Conservation (phyloP, 2,888 invertebrate genomes). For the Oligia strigilis region DNA sequence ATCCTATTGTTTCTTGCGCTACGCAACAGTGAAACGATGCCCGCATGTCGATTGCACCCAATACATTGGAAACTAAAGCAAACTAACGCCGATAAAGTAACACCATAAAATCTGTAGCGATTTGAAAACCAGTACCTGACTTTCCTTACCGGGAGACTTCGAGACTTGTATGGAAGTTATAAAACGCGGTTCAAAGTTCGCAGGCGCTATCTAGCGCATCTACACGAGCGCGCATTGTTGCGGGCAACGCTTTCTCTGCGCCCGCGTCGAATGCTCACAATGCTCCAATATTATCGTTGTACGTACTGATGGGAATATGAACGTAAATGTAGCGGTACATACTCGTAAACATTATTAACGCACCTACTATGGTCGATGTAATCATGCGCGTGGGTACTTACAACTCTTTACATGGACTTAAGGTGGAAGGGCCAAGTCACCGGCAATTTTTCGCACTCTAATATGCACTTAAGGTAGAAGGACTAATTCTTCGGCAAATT, state of each 20-base stretch:
- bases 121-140: constrained; percentile 60
- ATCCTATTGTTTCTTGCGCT: constrained; percentile 63
- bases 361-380: constrained; percentile 42
- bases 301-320: constrained; percentile 67
- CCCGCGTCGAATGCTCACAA: constrained; percentile 64
- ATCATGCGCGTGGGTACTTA: constrained; percentile 34
- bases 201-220: constrained; percentile 73
- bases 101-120: constrained; percentile 59
- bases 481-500: too few relatives aligned
- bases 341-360: constrained; percentile 63
- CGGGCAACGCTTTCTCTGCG: constrained; percentile 72
- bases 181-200: constrained; percentile 74
- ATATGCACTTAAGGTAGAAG: neutral
- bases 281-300: constrained; percentile 71
- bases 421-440: neutral
- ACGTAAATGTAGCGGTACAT: constrained; percentile 59
- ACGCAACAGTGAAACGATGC: constrained; percentile 58
- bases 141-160: constrained; percentile 56
- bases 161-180: constrained; percentile 64
- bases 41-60: constrained; percentile 57
- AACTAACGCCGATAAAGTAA: constrained; percentile 59
- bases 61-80: constrained; percentile 64
- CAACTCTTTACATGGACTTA: neutral
- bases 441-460: neutral
- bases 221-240: constrained; percentile 72